Evolutionary conservation across 2,797 vertebrate genomes (phyloP), one percentile per base, ranked within the genome.

Genomic region (Chelon auratus): DNA sequence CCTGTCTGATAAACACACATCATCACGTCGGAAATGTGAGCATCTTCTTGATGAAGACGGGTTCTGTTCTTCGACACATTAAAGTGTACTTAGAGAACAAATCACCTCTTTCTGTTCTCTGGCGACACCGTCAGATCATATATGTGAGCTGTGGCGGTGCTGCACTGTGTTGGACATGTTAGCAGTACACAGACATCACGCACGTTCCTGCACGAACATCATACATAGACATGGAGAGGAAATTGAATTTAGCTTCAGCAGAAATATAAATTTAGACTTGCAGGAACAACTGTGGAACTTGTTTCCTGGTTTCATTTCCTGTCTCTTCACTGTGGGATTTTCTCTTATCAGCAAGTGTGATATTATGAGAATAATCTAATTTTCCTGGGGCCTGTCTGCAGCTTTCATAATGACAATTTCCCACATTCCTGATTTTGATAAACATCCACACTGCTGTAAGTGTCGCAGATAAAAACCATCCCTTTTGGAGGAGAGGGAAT

Each of bases 301-400:
- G 81, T 75, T 91, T 90, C 83, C 83, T 89, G 85, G 57, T 84
- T 90, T 89, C 72, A 87, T 84, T 87, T 89, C 89, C 83, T 75
- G 76, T 80, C 86, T 87, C 66, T 65, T 85, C 82, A 58, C 77
- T 40, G 75, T 75, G 72, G 65, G 76, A 80, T 84, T 86, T 81
- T 68, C 76, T 76, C 78, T 86, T 82, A 85, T 86, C 85, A 87
- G 68, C 62, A 4, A n/a, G 30, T 53, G 56, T 82, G 77, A 89
- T 86, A 82, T 80, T 47, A 73, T 78, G 75, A 75, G 82, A 89
- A 78, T 83, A 85, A 88, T 87, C 76, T 81, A 62, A 72, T 86
- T 80, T 78, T 83, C 71, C 62, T 67, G 48, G 73, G 53, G 70
- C 65, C 77, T 78, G 62, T 17, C 60, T 43, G 22, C 70, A 20